Evolutionary conservation across 2,797 vertebrate species (phyloP).

Genomic region (Masticophis lateralis): DNA sequence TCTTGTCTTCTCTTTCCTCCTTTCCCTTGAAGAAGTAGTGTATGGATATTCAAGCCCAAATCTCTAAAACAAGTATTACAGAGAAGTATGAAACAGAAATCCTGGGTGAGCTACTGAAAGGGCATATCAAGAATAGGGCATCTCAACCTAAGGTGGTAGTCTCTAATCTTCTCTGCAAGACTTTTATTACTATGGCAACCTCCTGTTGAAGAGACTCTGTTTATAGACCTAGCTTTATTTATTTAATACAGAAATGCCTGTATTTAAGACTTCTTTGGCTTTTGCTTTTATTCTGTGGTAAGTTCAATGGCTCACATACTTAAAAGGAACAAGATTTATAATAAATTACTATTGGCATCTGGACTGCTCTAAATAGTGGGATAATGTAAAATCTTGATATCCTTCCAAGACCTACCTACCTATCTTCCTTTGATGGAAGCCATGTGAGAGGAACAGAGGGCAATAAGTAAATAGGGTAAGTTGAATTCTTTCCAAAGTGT

Average conservation of each 20-base stretch:
- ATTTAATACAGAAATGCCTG: background rate
- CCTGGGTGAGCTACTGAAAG: background rate
- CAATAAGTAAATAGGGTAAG: background rate
- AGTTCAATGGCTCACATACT: background rate
- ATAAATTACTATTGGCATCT: slow-evolving; percentile 41
- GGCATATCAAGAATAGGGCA: background rate
- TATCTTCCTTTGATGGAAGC: background rate
- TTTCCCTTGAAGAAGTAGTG: background rate
- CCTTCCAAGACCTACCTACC: background rate
- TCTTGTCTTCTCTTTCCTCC: background rate
- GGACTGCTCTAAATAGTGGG: background rate
- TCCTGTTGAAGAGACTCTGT: background rate
- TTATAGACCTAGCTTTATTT: background rate
- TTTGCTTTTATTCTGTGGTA: slow-evolving; percentile 19
- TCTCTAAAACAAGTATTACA: background rate
- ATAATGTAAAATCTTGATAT: slow-evolving; percentile 37
- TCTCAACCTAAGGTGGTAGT: background rate
- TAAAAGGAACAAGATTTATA: slow-evolving; percentile 17
- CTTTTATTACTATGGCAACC: background rate
- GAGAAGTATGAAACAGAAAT: background rate
- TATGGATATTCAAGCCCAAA: background rate
- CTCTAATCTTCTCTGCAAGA: background rate
- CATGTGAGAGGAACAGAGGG: background rate
- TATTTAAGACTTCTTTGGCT: background rate
- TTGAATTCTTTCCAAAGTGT: rapidly evolving